Base-by-base conservation (phyloP, 1,140 invertebrate genomes). In the Nasonia longicornis region DNA sequence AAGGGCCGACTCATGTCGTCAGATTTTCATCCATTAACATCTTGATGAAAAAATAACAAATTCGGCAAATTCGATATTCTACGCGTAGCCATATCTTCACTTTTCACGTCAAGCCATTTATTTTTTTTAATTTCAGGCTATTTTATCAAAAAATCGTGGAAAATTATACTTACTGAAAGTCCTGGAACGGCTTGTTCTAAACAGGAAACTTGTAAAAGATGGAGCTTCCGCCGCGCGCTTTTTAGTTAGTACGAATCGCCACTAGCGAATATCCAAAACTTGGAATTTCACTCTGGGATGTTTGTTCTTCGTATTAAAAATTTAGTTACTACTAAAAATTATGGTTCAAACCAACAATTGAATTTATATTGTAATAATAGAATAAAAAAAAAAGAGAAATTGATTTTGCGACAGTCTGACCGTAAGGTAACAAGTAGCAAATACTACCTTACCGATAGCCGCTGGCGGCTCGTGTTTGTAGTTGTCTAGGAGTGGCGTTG, bases 1-100 rank as follows among this genome's bases (percentile, higher is more conserved):
- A 58, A 79, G 45, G 67, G 38, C 35, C 72, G 71, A 22, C 22
- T 64, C 42, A 69, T 38, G 22, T 74, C 14, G 29, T 45, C 58
- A 52, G 81, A 82, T 84, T 82, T 63, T 69, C 31, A 88, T 88
- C 87, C 84, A 79, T 14, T 2, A 52, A 67, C 85, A 88, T 88
- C 87, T 58, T 3, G 14, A 29, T 11, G 14, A 70, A 67, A 2
- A 78, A 79, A 10, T 2, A 52, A 75, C 26, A 71, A 52, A 35
- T 20, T 45, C 22, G 26, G 10, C 4, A 80, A 67, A 77, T 67
- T 69, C 12, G 14, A 74, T 58, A 48, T n/a, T 63, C 0, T 35
- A 63, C 3, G 67, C 70, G 80, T 64, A 26, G 2, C 52, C 64
- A 58, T 64, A 22, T n/a, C 26, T 48, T 66, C n/a, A 66, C 4